These are phyloP conservation scores for Drosophila truncata DNA, from an alignment of 1,140 invertebrate species.

Conservation along the genomic window DNA sequence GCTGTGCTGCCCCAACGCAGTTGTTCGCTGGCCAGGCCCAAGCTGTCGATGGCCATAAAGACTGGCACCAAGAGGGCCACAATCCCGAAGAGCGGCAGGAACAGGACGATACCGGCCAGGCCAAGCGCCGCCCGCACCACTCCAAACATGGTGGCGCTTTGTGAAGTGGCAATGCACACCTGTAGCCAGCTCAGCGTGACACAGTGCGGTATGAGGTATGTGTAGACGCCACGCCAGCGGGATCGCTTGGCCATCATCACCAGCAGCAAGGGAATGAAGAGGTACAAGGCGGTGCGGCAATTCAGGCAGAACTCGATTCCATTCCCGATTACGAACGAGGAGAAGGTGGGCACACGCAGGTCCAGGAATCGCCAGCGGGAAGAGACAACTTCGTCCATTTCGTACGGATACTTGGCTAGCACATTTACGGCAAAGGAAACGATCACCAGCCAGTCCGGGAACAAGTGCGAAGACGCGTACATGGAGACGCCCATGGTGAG, in stretches of 20 bases:
- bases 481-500: slow-evolving; percentile 91
- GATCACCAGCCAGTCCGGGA: slow-evolving; percentile 90
- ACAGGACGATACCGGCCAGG: slow-evolving; percentile 91
- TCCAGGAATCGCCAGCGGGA: slow-evolving; percentile 93
- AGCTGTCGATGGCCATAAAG: slow-evolving; percentile 89
- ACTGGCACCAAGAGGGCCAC: slow-evolving; percentile 90
- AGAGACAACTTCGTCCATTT: slow-evolving; percentile 91
- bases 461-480: slow-evolving; percentile 86
- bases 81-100: slow-evolving; percentile 91
- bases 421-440: slow-evolving; percentile 93
- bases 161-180: slow-evolving; percentile 91
- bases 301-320: slow-evolving; percentile 94
- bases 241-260: slow-evolving; percentile 90
- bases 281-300: slow-evolving; percentile 91
- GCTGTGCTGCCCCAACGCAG: slow-evolving; percentile 87
- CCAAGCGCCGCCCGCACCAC: slow-evolving; percentile 91
- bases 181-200: slow-evolving; percentile 95
- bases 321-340: slow-evolving; percentile 92
- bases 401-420: slow-evolving; percentile 93
- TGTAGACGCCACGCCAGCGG: slow-evolving; percentile 92
- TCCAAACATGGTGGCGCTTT: slow-evolving; percentile 92
- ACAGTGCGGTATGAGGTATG: slow-evolving; percentile 92
- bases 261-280: slow-evolving; percentile 91
- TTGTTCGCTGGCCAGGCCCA: slow-evolving; percentile 88
- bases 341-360: slow-evolving; percentile 91